These are phyloP conservation scores for Cranoglanis bouderius DNA, from an alignment of 2,113 vertebrate genomes.

Conservation along the genomic window DNA sequence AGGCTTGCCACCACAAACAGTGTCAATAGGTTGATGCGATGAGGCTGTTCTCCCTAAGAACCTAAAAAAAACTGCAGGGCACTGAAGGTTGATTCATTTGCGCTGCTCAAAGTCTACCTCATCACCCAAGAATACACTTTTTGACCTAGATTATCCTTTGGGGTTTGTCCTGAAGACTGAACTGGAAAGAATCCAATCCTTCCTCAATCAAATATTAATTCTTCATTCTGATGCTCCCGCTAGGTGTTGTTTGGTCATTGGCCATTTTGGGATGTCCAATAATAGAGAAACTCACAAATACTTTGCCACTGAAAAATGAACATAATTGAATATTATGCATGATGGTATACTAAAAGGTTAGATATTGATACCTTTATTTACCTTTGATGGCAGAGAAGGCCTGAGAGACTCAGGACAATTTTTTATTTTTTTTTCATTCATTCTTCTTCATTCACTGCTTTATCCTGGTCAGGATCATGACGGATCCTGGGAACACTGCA, in stretches of 20 bases:
- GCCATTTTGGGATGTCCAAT: background rate
- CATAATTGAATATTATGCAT: background rate
- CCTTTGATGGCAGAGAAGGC: background rate
- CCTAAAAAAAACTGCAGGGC: constrained; percentile 33
- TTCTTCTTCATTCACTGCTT: background rate
- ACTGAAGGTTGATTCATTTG: constrained; percentile 47
- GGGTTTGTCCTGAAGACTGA: constrained; percentile 17
- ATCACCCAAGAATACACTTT: constrained; percentile 52
- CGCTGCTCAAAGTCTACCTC: constrained; percentile 27
- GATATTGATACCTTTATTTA: background rate
- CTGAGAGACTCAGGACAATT: background rate
- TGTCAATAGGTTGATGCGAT: constrained; percentile 31
- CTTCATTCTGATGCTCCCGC: constrained; percentile 36
- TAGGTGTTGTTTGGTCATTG: constrained; percentile 22
- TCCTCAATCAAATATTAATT: constrained; percentile 51
- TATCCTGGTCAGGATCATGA: background rate
- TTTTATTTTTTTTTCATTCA: background rate
- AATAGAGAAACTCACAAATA: background rate
- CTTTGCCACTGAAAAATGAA: background rate
- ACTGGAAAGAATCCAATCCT: constrained; percentile 36
- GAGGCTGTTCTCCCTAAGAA: constrained; percentile 20
- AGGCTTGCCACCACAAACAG: constrained; percentile 34
- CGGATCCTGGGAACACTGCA: background rate
- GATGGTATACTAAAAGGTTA: constrained; percentile 13
- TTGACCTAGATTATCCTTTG: constrained; percentile 35